phyloP scores from a whole-genome alignment of 2,888 invertebrate genomes.

The Eupithecia vulgata region DNA sequence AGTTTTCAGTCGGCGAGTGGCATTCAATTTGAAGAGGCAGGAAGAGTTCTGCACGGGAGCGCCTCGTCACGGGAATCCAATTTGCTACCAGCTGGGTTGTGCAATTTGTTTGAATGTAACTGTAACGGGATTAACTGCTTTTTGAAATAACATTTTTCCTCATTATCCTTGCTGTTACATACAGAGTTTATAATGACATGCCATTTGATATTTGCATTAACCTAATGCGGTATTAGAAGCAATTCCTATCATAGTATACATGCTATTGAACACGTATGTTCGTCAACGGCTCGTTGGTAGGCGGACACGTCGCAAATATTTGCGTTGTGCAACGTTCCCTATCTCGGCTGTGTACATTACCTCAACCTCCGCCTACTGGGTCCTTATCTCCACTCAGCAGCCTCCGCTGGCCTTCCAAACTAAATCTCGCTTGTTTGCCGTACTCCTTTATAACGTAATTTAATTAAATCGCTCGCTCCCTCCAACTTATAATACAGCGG shows the following conservation, averaged over 20 bases:
- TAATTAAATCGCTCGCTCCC: constrained; percentile 65
- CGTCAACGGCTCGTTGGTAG: constrained; percentile 42
- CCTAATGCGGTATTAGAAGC: constrained; percentile 5
- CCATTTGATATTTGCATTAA: not conserved
- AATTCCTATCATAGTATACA: constrained; percentile 35
- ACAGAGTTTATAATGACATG: not conserved
- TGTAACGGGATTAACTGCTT: constrained; percentile 51
- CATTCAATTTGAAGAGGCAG: constrained; percentile 38
- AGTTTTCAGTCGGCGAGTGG: constrained; percentile 31
- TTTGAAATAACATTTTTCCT: constrained; percentile 30
- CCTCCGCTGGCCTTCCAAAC: constrained; percentile 60
- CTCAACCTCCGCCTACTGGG: constrained; percentile 61
- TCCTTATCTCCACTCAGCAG: constrained; percentile 70
- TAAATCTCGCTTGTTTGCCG: constrained; percentile 64
- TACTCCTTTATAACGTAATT: constrained; percentile 64
- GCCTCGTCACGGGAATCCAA: constrained; percentile 56
- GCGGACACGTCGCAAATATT: constrained; percentile 65
- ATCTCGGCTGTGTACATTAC: constrained; percentile 69
- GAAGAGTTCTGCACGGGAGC: constrained; percentile 22
- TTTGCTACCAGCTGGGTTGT: constrained; percentile 55
- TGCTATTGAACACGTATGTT: constrained; percentile 47
- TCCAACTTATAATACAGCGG: constrained; percentile 37
- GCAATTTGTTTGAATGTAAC: constrained; percentile 61
- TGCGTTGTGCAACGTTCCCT: constrained; percentile 66
- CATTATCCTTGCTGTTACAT: not conserved